Evolutionary conservation across 2,113 vertebrate genomes (phyloP), one percentile per base, ranked within the genome.

Genomic region (Parotia lawesii): DNA sequence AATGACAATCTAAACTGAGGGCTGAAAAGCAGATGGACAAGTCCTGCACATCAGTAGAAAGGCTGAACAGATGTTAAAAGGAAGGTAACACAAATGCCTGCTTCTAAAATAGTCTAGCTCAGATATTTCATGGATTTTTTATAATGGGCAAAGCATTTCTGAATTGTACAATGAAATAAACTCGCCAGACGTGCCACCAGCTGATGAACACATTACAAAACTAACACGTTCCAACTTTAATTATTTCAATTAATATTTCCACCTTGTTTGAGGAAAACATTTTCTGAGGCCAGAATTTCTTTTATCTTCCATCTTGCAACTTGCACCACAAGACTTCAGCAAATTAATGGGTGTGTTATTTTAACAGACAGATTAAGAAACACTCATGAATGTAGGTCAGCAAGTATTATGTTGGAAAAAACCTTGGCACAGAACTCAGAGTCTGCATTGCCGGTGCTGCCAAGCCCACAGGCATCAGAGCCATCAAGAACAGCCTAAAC

Each of bases 351-450:
- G 93, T 80, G 91, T 96, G 94, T 95, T 88, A 90, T 90, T 95
- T 95, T 93, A 97, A 93, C 64, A 93, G 89, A 92, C 89, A 94
- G 91, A 94, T 97, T 95, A 97, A 83, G 94, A 96, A 95, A 95
- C 60, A 62, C 67, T 71, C 75, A 56, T 56, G 87, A 96, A 96
- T 96, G 89, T 96, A 97, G 89, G 93, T 95, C 96, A 96, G 82
- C 74, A 79, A 94, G 91, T 94, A 93, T 87, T 90, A 94, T 15
- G 75, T 33, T 87, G 78, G 84, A 70, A 94, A 92, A 93, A 94
- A 66, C 21, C 62, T 62, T 95, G 93, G 94, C 91, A 51, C 5
- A 37, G 67, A 64, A 56, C 38, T 66, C 58, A 15, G 62, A 82
- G 50, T 25, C 56, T 78, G 38, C 67, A 22, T 8, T 91, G 91